Evolutionary conservation across 2,797 vertebrate genomes (phyloP).

Genomic region (Acanthurus leucopareius): DNA sequence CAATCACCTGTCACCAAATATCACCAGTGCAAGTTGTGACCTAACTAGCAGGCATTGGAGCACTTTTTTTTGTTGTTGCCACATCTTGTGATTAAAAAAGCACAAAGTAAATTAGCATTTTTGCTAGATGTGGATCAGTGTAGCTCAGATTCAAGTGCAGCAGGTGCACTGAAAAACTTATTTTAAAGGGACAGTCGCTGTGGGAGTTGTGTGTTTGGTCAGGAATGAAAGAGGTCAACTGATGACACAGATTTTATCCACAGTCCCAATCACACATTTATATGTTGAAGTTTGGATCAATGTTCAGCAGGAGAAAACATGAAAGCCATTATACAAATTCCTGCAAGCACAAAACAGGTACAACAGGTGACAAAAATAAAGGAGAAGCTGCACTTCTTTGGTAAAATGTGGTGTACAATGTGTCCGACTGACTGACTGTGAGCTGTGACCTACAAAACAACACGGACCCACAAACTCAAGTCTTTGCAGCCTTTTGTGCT

Average conservation of each 20-base stretch:
- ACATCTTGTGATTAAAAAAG: too few species aligned
- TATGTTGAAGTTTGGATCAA: too few species aligned
- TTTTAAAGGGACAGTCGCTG: background rate
- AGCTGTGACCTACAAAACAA: too few species aligned
- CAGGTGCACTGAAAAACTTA: background rate
- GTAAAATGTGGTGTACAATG: too few species aligned
- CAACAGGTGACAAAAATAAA: background rate
- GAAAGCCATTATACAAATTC: too few species aligned
- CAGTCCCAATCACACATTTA: background rate
- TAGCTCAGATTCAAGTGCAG: too few species aligned
- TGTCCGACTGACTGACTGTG: too few species aligned
- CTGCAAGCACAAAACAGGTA: background rate
- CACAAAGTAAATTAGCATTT: too few species aligned
- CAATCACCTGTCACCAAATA: background rate
- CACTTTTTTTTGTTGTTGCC: too few species aligned
- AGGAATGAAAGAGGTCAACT: background rate
- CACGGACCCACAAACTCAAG: too few species aligned
- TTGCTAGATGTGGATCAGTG: background rate
- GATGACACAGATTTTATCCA: slow-evolving; percentile 1
- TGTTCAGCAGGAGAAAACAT: background rate
- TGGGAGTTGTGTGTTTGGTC: background rate
- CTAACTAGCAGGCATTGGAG: background rate
- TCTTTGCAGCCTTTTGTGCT: too few species aligned
- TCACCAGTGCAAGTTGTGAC: background rate
- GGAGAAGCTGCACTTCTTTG: too few species aligned